phyloP scores from a whole-genome alignment of 2,888 invertebrate species.

The Harpalus rufipes region DNA sequence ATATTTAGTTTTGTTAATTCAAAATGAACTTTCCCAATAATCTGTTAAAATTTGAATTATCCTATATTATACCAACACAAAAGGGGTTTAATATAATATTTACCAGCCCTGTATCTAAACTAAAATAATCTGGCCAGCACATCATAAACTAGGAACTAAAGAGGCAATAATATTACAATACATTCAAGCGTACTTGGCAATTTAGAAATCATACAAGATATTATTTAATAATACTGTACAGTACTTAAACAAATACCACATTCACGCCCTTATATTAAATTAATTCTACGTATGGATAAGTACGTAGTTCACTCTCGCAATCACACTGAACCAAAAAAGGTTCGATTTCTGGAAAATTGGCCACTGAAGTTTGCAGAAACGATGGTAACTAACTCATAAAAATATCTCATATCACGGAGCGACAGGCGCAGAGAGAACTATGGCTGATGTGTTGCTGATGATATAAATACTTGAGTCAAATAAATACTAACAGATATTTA shows the following conservation, averaged over 20 bases:
- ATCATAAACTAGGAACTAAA: conserved; percentile 54
- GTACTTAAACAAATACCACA: conserved; percentile 58
- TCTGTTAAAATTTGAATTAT: too few relatives aligned
- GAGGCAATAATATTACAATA: conserved; percentile 43
- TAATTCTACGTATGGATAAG: conserved; percentile 47
- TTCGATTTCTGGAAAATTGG: conserved; percentile 56
- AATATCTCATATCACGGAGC: conserved; percentile 35
- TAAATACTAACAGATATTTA: conserved; percentile 57
- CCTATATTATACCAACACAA: too few relatives aligned
- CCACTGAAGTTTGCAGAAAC: conserved; percentile 46
- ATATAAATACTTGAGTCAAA: conserved; percentile 40
- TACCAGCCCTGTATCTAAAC: background rate
- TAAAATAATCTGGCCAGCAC: background rate
- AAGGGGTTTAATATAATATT: background rate
- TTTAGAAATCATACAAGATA: conserved; percentile 53
- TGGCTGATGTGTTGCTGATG: conserved; percentile 18
- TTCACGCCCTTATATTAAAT: conserved; percentile 59
- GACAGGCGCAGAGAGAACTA: conserved; percentile 1
- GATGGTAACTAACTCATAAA: conserved; percentile 63
- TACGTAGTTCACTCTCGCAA: conserved; percentile 34
- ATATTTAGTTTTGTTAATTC: too few relatives aligned
- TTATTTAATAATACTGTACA: conserved; percentile 67
- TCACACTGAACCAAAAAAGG: conserved; percentile 18
- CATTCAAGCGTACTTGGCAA: conserved; percentile 62
- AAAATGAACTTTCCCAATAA: too few relatives aligned